A percentile compares a stretch with the other conserved stretches of the same genome.
These are phyloP conservation scores for pig (Sus scrofa) DNA, from an alignment of 2,113 vertebrate species.

Conservation along the genomic window DNA sequence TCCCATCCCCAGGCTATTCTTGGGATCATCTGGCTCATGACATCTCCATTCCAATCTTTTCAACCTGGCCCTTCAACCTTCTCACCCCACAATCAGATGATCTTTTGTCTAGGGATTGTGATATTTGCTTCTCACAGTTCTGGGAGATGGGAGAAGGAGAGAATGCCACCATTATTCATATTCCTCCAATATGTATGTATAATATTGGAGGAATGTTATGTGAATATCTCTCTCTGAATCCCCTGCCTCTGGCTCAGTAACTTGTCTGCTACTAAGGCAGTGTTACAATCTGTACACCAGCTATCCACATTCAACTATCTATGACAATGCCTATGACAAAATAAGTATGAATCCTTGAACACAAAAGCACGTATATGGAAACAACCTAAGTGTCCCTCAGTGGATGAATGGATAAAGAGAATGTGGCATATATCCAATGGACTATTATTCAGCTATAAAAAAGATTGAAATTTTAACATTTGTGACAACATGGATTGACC, in stretches of 20 bases:
- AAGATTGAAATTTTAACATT: background rate
- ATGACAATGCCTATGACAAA: background rate
- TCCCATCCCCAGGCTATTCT: background rate
- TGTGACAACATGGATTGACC: background rate
- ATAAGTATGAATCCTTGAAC: background rate
- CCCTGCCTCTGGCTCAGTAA: background rate
- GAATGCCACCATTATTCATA: background rate
- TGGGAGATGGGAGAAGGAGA: background rate
- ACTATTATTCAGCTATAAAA: background rate
- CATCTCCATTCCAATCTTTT: background rate
- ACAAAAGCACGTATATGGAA: background rate
- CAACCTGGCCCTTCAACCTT: background rate
- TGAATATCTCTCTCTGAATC: background rate
- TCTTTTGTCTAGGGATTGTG: background rate
- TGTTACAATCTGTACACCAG: background rate
- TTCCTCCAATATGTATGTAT: too few relatives aligned
- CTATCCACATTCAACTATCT: background rate
- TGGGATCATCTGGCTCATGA: background rate
- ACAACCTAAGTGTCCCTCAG: background rate
- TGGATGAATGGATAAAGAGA: background rate
- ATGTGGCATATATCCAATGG: background rate
- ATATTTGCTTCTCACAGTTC: background rate
- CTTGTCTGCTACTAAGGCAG: background rate
- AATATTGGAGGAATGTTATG: too few relatives aligned
- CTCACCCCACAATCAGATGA: background rate